These are phyloP conservation scores for Plebejus melissa DNA, from an alignment of 2,888 invertebrate genomes.

Conservation along the genomic window DNA sequence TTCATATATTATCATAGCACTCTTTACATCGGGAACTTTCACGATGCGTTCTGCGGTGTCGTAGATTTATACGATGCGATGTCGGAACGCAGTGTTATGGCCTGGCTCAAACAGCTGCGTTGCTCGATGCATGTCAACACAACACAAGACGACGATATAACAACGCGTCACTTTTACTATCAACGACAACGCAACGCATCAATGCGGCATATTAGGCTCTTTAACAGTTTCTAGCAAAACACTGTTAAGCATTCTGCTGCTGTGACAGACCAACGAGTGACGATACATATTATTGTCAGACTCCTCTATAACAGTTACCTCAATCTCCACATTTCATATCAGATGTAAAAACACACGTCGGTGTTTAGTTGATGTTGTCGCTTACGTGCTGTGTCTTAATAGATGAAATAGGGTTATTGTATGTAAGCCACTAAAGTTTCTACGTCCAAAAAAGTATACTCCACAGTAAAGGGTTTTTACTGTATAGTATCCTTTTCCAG, in stretches of 20 bases:
- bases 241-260: no score
- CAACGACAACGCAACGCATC: background rate
- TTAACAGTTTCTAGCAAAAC: no score
- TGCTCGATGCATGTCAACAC: background rate
- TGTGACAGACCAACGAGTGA: background rate
- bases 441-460: slow-evolving; percentile 49
- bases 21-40: no score
- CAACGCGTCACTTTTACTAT: no score
- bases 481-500: slow-evolving; percentile 55
- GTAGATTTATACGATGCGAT: no score
- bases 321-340: slow-evolving; percentile 46
- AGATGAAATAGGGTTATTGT: slow-evolving; percentile 59
- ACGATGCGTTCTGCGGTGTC: no score
- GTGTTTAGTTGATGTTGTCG: slow-evolving; percentile 76
- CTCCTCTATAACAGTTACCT: background rate
- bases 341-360: slow-evolving; percentile 47
- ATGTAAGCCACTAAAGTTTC: slow-evolving; percentile 45
- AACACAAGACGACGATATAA: background rate
- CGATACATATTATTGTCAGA: background rate
- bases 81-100: no score
- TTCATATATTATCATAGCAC: no score
- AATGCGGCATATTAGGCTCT: background rate
- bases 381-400: slow-evolving; percentile 62
- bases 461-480: slow-evolving; percentile 32
- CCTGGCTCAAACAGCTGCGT: no score